A percentile compares a stretch with the other conserved stretches of the same genome.
Conservation (phyloP, 2,888 invertebrate species). For the Vanessa cardui region DNA sequence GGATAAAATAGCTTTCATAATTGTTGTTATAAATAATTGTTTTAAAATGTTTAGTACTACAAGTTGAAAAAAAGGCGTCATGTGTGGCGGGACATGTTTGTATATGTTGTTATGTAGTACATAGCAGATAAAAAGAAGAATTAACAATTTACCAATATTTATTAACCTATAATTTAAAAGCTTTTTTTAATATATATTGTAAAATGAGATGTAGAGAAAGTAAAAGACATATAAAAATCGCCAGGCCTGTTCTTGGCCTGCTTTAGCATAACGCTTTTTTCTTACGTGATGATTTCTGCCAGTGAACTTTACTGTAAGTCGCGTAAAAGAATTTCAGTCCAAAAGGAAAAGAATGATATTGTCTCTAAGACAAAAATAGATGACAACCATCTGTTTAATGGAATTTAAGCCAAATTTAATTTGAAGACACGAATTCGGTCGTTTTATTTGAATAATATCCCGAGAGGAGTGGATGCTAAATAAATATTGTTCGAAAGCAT, state of each 20-base stretch:
- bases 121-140: too few relatives aligned
- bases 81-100: too few relatives aligned
- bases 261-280: too few relatives aligned
- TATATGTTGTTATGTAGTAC: too few relatives aligned
- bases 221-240: too few relatives aligned
- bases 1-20: background rate
- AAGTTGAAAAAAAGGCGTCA: background rate
- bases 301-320: too few relatives aligned
- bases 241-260: too few relatives aligned
- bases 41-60: background rate
- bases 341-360: too few relatives aligned
- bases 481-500: conserved; percentile 39
- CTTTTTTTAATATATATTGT: background rate
- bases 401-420: conserved; percentile 22
- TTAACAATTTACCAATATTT: too few relatives aligned
- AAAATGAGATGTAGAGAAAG: background rate
- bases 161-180: too few relatives aligned
- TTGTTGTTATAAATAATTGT: background rate
- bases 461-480: conserved; percentile 18
- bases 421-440: conserved; percentile 5
- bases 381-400: conserved; percentile 13
- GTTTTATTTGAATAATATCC: conserved; percentile 19
- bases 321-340: too few relatives aligned
- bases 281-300: too few relatives aligned
- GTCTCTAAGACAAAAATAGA: conserved; percentile 2